Evolutionary conservation across 2,888 invertebrate genomes (phyloP), one percentile per base, ranked within the genome.

Genomic region (Megaustenia siamemsis): DNA sequence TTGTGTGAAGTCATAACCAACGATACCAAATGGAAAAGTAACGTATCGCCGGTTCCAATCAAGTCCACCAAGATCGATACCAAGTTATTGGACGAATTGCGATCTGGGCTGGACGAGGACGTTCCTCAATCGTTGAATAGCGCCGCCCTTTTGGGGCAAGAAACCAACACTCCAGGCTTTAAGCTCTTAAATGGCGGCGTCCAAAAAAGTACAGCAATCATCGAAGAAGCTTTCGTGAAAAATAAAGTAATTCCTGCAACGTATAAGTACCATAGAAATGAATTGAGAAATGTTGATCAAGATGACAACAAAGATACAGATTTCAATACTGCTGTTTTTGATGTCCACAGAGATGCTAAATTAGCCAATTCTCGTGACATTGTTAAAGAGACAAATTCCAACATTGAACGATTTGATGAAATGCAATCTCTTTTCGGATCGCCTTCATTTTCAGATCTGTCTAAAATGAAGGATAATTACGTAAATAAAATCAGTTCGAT

Each of bases 1-100:
- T 75, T 88, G 45, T 88, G 88, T 60, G 77, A 84, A 28, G 85
- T 86, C 45, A 69, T 88, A n/a, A 45, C 60, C 53, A 79, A 82
- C 10, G 84, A 85, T 32, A 75, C 83, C 38, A 56, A 43, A 12
- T 8, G 18, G 3, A 45, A 2, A 5, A 43, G 18, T 32, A n/a
- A 28, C 2, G 32, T 12, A 0, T 49, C 12, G n/a, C 73, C 28
- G 32, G 49, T 73, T 18, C 73, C 49, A 32, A 73, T 73, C 21
- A 49, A 73, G 49, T 73, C 45, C 32, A 73, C 73, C 1, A 49
- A 73, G 32, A 73, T 73, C 49, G 49, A 73, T 21, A 32, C 21
- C 21, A 24, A 32, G 10, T 18, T 73, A 18, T 10, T 73, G 18
- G 21, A 49, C 32, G 28, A 45, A 21, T 18, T 73, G 73, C 2